Conservation (phyloP, 2,888 invertebrate species). For the Heteromyza rotundicornis region DNA sequence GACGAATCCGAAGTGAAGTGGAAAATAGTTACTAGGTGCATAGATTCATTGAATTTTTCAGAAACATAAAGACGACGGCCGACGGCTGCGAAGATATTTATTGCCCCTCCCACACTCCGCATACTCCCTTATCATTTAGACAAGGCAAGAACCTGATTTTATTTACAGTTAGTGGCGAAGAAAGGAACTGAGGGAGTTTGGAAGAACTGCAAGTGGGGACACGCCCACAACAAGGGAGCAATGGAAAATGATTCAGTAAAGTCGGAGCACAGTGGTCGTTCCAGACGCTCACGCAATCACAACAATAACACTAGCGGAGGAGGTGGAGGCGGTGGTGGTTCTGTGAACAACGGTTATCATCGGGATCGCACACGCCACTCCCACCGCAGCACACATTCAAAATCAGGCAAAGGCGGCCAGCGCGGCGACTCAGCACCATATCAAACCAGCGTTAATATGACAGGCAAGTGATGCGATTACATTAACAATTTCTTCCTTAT, state of each 20-base stretch:
- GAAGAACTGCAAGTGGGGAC: too few relatives aligned
- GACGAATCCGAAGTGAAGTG: too few relatives aligned
- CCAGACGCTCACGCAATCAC: conserved; percentile 72
- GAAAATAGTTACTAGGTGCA: too few relatives aligned
- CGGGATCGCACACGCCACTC: conserved; percentile 69
- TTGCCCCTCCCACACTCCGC: too few relatives aligned
- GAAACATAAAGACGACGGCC: too few relatives aligned
- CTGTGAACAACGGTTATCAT: conserved; percentile 63
- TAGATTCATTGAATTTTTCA: too few relatives aligned
- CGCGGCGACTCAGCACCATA: conserved; percentile 79
- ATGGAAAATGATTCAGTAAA: conserved; percentile 96
- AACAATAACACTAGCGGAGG: conserved; percentile 46
- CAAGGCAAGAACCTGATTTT: too few relatives aligned
- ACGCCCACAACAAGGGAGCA: too few relatives aligned
- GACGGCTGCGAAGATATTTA: too few relatives aligned
- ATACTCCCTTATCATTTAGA: too few relatives aligned
- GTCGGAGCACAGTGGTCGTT: conserved; percentile 88
- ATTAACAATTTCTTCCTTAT: background rate
- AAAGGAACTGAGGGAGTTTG: too few relatives aligned
- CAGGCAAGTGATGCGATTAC: conserved; percentile 50
- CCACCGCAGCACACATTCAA: conserved; percentile 67
- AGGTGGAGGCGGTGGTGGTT: conserved; percentile 38
- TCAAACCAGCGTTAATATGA: conserved; percentile 83
- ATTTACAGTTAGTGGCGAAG: too few relatives aligned
- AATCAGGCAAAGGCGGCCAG: conserved; percentile 65